Conservation (phyloP, 1,140 invertebrate species). For the Globodera ellingtonae region DNA sequence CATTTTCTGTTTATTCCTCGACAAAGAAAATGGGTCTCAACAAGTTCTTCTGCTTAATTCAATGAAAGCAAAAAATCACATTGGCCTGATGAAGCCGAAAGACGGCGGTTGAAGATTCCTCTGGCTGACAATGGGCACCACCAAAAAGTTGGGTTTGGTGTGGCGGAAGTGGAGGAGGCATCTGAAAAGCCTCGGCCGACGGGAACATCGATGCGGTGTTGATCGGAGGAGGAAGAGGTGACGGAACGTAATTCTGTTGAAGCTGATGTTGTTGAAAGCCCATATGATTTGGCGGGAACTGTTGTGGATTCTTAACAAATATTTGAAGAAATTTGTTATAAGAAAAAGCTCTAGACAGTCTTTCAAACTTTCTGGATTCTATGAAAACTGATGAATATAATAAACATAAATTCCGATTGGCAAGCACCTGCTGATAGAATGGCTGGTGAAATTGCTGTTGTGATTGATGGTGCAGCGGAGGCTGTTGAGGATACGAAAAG, state of each 20-base stretch:
- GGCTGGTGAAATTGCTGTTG: constrained; percentile 23
- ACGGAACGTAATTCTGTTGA: not conserved
- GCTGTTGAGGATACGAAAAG: constrained; percentile 31
- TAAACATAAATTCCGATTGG: not conserved
- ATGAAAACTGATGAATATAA: no score
- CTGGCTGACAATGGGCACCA: not conserved
- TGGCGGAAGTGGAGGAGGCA: not conserved
- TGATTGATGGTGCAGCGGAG: constrained; percentile 27
- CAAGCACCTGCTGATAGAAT: constrained; percentile 12
- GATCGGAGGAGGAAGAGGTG: constrained; percentile 1
- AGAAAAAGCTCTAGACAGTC: not conserved
- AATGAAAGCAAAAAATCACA: constrained; percentile 32
- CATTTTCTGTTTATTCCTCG: constrained; percentile 1
- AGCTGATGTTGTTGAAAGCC: constrained; percentile 3
- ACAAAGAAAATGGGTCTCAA: not conserved
- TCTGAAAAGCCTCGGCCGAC: not conserved
- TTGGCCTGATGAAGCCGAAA: constrained; percentile 58
- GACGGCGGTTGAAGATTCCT: not conserved
- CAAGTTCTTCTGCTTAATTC: not conserved
- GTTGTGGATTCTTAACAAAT: not conserved
- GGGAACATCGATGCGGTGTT: not conserved
- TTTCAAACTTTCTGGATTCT: no score
- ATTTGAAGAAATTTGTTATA: not conserved
- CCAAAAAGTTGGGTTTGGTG: constrained; percentile 15
- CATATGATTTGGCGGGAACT: constrained; percentile 1